A percentile compares a stretch with the other conserved stretches of the same genome.
phyloP scores from a whole-genome alignment of 1,140 invertebrate species.

The Papilio glaucus region DNA sequence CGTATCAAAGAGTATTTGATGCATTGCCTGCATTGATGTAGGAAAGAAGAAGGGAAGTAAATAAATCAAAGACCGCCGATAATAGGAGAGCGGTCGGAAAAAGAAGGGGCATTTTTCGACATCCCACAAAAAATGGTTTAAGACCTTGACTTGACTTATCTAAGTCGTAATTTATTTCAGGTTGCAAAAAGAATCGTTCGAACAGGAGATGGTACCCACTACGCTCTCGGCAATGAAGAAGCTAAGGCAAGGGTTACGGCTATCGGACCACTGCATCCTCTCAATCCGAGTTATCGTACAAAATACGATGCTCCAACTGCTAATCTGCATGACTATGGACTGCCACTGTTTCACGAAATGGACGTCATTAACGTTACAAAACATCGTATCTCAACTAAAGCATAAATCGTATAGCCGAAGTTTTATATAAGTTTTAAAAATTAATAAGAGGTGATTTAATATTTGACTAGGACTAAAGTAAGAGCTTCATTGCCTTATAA shows the following conservation, averaged over 20 bases:
- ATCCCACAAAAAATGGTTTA: neutral
- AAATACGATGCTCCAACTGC: constrained; percentile 57
- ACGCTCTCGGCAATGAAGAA: constrained; percentile 62
- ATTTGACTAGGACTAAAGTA: no score
- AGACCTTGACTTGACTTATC: neutral
- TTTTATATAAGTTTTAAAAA: no score
- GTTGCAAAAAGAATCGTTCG: constrained; percentile 60
- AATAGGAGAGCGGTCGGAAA: no score
- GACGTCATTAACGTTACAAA: constrained; percentile 51
- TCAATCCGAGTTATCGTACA: constrained; percentile 67
- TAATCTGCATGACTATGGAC: constrained; percentile 57
- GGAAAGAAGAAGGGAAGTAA: no score
- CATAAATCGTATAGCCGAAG: no score
- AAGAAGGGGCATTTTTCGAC: neutral
- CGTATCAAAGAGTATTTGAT: no score
- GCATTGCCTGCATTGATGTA: no score
- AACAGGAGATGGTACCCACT: constrained; percentile 70
- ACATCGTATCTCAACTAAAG: no score
- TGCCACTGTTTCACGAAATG: constrained; percentile 66
- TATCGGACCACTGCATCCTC: constrained; percentile 61
- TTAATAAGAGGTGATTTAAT: no score
- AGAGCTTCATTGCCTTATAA: no score
- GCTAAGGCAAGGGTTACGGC: constrained; percentile 54
- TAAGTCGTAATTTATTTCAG: constrained; percentile 42
- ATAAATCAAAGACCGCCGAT: no score